Evolutionary conservation across 1,140 invertebrate species (phyloP).

Genomic region (Stenopsyche tienmushanensis): DNA sequence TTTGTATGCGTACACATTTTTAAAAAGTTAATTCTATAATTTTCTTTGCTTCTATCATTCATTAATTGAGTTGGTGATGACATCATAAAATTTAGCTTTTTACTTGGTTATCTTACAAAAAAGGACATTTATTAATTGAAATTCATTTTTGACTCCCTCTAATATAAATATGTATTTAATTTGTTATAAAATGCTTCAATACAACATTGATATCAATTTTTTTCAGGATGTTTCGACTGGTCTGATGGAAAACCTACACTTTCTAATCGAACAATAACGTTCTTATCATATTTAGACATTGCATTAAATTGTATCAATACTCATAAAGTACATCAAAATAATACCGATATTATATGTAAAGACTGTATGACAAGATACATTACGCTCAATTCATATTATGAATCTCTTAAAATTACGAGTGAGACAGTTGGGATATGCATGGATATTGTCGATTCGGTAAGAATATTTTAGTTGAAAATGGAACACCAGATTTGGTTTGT

Average conservation of each 20-base stretch:
- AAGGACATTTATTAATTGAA: too few species aligned
- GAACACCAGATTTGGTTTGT: too few species aligned
- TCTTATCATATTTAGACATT: conserved; percentile 52
- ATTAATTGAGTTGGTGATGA: not conserved
- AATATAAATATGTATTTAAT: too few species aligned
- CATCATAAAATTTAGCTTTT: too few species aligned
- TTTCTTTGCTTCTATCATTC: not conserved
- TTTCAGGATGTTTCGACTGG: conserved; percentile 59
- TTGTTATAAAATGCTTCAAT: too few species aligned
- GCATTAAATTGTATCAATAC: conserved; percentile 53
- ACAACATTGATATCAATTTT: too few species aligned
- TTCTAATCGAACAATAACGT: conserved; percentile 53
- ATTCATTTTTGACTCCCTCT: too few species aligned
- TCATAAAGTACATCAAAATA: conserved; percentile 44
- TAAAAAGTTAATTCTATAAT: conserved; percentile 12
- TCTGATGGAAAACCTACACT: conserved; percentile 46
- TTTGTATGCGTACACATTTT: too few species aligned
- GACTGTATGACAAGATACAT: conserved; percentile 57
- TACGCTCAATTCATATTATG: conserved; percentile 56
- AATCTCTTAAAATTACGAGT: conserved; percentile 57
- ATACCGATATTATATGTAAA: conserved; percentile 51
- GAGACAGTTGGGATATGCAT: conserved; percentile 59
- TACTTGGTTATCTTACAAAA: too few species aligned
- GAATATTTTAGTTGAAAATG: too few species aligned
- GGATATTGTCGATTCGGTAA: conserved; percentile 62